Percentiles rank a stretch among this genome's conserved stretches.
These are phyloP conservation scores for Microtus oregoni DNA, from an alignment of 2,113 vertebrate genomes.

Conservation along the genomic window DNA sequence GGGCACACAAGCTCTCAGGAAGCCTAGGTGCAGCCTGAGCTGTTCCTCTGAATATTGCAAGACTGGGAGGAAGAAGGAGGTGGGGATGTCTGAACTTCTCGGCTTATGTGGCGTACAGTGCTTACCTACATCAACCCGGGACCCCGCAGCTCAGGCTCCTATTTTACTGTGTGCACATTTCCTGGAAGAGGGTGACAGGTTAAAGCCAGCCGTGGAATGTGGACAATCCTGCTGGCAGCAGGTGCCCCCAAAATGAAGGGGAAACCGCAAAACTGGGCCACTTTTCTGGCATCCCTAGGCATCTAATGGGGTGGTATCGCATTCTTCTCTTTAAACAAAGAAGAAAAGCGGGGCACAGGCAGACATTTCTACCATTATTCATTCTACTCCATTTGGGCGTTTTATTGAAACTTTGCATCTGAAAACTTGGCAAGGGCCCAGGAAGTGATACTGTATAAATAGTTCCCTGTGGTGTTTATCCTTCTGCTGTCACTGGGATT, in stretches of 20 bases:
- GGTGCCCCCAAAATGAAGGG: background rate
- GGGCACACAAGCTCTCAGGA: background rate
- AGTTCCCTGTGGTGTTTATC: conserved; percentile 28
- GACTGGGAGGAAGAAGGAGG: background rate
- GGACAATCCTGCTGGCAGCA: background rate
- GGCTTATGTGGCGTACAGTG: background rate
- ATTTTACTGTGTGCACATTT: background rate
- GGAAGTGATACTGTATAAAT: conserved; percentile 31
- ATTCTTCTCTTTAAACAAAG: background rate
- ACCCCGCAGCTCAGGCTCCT: background rate
- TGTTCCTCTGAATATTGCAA: background rate
- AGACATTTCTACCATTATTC: accelerated
- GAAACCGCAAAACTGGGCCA: background rate
- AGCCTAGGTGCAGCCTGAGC: background rate
- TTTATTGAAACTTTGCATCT: conserved; percentile 17
- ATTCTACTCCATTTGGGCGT: background rate
- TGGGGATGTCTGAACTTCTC: background rate
- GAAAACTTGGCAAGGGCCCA: conserved; percentile 29
- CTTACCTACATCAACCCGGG: background rate
- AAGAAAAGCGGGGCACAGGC: background rate
- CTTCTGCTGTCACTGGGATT: conserved; percentile 29
- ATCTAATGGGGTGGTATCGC: background rate
- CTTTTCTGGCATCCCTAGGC: background rate
- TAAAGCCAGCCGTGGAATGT: background rate
- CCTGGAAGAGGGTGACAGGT: background rate